Percentiles rank a stretch among this genome's conserved stretches.
Evolutionary conservation across 2,888 invertebrate genomes (phyloP).

Genomic region (Protonemura montana): DNA sequence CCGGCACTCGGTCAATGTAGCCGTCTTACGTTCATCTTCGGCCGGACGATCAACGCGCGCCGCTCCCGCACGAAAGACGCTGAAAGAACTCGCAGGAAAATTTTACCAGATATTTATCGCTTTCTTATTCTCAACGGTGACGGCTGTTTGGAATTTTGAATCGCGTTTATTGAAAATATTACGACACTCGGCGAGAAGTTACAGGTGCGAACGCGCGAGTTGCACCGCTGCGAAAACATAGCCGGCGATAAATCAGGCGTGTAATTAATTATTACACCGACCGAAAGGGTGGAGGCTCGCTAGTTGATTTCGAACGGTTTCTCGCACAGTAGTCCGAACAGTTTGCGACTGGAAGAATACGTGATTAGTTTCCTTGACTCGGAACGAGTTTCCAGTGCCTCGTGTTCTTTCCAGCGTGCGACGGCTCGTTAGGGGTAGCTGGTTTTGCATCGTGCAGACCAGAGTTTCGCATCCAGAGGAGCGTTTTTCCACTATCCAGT

Average conservation of each 20-base stretch:
- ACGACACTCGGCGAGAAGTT: not conserved
- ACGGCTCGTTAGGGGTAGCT: not conserved
- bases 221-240: not conserved
- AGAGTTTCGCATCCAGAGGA: not conserved
- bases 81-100: not conserved
- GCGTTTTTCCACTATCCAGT: not conserved
- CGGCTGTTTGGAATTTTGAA: not conserved
- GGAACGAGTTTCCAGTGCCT: not conserved
- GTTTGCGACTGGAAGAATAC: not conserved
- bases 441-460: not conserved
- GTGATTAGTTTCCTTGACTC: not conserved
- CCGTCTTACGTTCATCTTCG: constrained; percentile 7
- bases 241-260: not conserved
- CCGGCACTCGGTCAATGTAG: constrained; percentile 39
- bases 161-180: not conserved
- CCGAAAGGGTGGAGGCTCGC: not conserved
- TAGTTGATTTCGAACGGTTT: not conserved
- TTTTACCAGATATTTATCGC: not conserved
- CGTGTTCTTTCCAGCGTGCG: not conserved
- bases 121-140: not conserved
- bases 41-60: not conserved
- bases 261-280: not conserved
- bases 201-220: not conserved
- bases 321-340: not conserved
- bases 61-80: not conserved